Conservation (phyloP, 2,113 vertebrate genomes). For the Microcebus ravelobensis region DNA sequence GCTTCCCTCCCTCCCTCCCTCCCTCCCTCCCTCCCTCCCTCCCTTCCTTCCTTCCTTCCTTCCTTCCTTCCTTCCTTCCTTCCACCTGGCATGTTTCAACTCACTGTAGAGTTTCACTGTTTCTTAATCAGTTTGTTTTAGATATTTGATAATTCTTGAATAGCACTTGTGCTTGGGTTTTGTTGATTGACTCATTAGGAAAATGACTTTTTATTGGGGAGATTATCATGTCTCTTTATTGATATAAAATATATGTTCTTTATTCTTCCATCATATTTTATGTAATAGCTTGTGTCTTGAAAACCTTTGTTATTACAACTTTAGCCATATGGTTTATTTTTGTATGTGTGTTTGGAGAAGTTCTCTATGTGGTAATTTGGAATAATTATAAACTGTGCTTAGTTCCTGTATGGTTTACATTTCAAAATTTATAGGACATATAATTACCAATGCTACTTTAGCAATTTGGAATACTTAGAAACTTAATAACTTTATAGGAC, state of each 20-base stretch:
- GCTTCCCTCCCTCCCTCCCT: no score
- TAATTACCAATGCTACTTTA: background rate
- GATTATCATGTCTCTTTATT: background rate
- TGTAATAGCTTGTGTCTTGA: background rate
- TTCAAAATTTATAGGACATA: background rate
- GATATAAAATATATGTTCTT: background rate
- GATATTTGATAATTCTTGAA: background rate
- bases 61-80: background rate
- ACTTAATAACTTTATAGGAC: background rate
- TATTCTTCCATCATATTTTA: background rate
- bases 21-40: background rate
- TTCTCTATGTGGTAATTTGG: background rate
- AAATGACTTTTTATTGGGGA: background rate
- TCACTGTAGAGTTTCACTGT: background rate
- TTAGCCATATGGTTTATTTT: background rate
- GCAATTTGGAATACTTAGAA: background rate
- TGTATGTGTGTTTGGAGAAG: background rate
- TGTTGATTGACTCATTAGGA: background rate
- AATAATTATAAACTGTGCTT: background rate
- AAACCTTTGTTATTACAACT: background rate
- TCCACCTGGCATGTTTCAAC: background rate
- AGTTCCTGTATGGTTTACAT: background rate
- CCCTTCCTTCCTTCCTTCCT: background rate
- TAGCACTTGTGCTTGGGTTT: background rate
- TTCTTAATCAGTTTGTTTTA: background rate